Evolutionary conservation across 2,888 invertebrate genomes (phyloP), one percentile per base, ranked within the genome.

Genomic region (Lutraria lutraria): DNA sequence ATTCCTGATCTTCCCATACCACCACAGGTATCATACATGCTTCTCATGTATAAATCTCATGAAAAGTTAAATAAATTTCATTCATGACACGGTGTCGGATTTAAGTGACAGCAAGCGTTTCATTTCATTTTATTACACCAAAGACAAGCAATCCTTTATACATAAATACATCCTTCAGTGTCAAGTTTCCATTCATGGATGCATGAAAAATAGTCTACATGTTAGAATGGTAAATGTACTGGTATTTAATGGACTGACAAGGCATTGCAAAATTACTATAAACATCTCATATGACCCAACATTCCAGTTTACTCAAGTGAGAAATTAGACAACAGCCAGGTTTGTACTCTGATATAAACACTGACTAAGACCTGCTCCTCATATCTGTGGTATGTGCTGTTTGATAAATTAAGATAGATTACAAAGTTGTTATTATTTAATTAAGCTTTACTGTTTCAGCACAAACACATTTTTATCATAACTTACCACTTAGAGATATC

Each of bases 361-460:
- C 4, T 34, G n/a, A n/a, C n/a, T n/a, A n/a, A n/a, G n/a, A 76
- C 76, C 31, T 3, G 43, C 76, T 34, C 34, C 31, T 34, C 16
- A 31, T 76, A 76, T 76, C 76, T 76, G 6, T 31, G 19, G 4
- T 31, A 16, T 76, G 76, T 68, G n/a, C 10, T 68, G 31, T 76
- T 13, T 34, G 76, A 34, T 76, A 76, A 76, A 76, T 82, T 29
- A 29, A 34, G 82, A 60, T n/a, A 82, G n/a, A 82, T 82, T 82
- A 34, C 52, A 82, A 60, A 63, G 34, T 19, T 16, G 34, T 63
- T 63, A 82, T 43, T 63, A 63, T 82, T 82, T 82, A 82, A 82
- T 82, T 82, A 82, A 82, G 82, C 63, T 63, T 31, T 60, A 34
- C 8, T 63, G 34, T 21, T 29, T 34, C 52, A 43, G 25, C 53